phyloP scores from a whole-genome alignment of 2,797 vertebrate species.

The Echiichthys vipera region DNA sequence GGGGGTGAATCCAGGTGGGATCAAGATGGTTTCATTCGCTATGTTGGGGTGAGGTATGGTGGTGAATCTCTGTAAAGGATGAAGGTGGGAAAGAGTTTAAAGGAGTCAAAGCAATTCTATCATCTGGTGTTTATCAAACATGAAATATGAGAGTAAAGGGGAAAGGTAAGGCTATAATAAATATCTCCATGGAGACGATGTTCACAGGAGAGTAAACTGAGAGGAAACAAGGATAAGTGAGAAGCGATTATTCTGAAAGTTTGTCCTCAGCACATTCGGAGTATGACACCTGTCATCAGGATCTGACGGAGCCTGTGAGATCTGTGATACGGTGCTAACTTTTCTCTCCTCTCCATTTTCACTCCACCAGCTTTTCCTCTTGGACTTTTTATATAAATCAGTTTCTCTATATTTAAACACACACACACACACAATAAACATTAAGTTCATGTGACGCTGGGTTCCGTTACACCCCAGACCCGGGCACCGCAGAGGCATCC shows the following conservation, averaged over 20 bases:
- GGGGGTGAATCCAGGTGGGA: constrained; percentile 66
- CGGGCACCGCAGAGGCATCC: constrained; percentile 13
- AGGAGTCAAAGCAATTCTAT: neutral
- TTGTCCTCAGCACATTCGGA: constrained; percentile 54
- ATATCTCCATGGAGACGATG: constrained; percentile 50
- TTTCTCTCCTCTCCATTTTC: constrained; percentile 65
- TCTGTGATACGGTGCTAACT: constrained; percentile 66
- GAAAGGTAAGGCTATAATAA: constrained; percentile 1
- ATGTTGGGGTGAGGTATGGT: constrained; percentile 60
- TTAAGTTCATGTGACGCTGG: constrained; percentile 59
- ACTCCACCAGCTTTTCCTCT: constrained; percentile 47
- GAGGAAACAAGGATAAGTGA: constrained; percentile 36
- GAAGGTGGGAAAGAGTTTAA: constrained; percentile 21
- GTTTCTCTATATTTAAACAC: constrained; percentile 78
- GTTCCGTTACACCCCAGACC: constrained; percentile 56
- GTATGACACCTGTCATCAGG: constrained; percentile 48
- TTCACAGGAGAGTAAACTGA: constrained; percentile 32
- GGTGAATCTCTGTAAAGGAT: constrained; percentile 58
- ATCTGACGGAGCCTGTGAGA: constrained; percentile 30
- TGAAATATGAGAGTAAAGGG: constrained; percentile 19
- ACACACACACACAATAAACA: constrained; percentile 62
- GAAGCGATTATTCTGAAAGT: constrained; percentile 42
- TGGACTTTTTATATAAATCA: constrained; percentile 59
- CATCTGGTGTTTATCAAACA: constrained; percentile 1
- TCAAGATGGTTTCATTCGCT: constrained; percentile 59